These are phyloP conservation scores for Euthynnus affinis DNA, from an alignment of 2,797 vertebrate genomes.

Conservation along the genomic window DNA sequence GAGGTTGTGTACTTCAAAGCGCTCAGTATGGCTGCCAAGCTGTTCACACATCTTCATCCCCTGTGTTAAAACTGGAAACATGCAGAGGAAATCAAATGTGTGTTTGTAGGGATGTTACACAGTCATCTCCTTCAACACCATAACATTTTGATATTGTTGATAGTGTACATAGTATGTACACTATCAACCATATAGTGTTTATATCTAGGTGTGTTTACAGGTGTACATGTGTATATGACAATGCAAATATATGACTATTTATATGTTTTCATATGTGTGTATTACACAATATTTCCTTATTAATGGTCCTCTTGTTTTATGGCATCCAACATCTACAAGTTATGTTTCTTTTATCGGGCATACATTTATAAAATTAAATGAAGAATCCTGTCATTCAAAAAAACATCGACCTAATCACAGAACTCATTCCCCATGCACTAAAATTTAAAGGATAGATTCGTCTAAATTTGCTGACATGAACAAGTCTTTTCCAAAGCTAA, in stretches of 20 bases:
- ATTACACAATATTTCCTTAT: not conserved
- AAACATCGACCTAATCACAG: constrained; percentile 12
- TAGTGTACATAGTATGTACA: not conserved
- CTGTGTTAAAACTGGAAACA: constrained; percentile 68
- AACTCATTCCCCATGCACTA: too few relatives aligned
- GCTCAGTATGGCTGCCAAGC: constrained; percentile 77
- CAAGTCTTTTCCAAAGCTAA: constrained; percentile 9
- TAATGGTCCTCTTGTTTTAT: not conserved
- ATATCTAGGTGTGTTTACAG: not conserved
- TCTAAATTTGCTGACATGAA: not conserved
- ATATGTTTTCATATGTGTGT: not conserved
- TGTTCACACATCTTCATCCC: constrained; percentile 75
- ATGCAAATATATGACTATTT: not conserved
- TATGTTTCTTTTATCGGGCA: not conserved
- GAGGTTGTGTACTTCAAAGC: constrained; percentile 80
- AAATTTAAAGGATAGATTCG: not conserved
- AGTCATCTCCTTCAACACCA: constrained; percentile 30
- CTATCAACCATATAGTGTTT: not conserved
- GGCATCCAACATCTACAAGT: not conserved
- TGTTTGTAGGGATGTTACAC: constrained; percentile 52
- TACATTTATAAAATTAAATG: not conserved
- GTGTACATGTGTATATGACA: not conserved
- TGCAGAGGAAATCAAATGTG: constrained; percentile 65
- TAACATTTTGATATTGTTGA: not conserved
- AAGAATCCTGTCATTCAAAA: not conserved